Percentiles rank a stretch among this genome's conserved stretches.
These are phyloP conservation scores for Thalassaphorura encarpata DNA, from an alignment of 1,140 invertebrate genomes.

Conservation along the genomic window DNA sequence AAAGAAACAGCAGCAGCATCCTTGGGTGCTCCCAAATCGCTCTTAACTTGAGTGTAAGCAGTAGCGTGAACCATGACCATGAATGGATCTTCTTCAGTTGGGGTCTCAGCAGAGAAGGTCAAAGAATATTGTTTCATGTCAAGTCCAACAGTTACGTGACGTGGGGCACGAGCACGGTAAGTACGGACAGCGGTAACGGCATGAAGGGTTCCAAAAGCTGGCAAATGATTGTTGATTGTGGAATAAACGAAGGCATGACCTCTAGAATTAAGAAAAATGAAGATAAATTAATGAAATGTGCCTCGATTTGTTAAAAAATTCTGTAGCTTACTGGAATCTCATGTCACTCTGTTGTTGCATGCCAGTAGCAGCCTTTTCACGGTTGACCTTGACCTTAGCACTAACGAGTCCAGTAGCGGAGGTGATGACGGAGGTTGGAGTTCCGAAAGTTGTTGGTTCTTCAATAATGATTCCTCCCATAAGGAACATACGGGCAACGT, in stretches of 20 bases:
- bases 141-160: conserved; percentile 25
- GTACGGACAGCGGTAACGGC: conserved; percentile 23
- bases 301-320: background rate
- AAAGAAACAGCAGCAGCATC: conserved; percentile 8
- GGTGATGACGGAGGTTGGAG: conserved; percentile 21
- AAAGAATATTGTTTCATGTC: conserved; percentile 20
- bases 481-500: conserved; percentile 21
- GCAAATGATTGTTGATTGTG: conserved; percentile 23
- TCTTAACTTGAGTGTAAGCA: conserved; percentile 13
- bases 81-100: conserved; percentile 29
- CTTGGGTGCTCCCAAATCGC: conserved; percentile 7
- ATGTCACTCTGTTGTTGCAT: conserved; percentile 12
- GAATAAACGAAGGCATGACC: conserved; percentile 10
- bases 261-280: conserved; percentile 4
- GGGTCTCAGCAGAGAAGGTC: conserved; percentile 17
- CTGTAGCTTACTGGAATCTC: conserved; percentile 20
- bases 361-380: conserved; percentile 17
- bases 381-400: conserved; percentile 17
- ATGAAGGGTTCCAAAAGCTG: conserved; percentile 25
- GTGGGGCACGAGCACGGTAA: conserved; percentile 20
- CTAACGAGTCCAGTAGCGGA: conserved; percentile 14
- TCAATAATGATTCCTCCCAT: conserved; percentile 27
- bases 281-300: background rate
- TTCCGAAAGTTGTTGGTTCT: conserved; percentile 22
- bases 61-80: conserved; percentile 26